Evolutionary conservation across 2,797 vertebrate genomes (phyloP), one percentile per base, ranked within the genome.

Genomic region (Menidia menidia): DNA sequence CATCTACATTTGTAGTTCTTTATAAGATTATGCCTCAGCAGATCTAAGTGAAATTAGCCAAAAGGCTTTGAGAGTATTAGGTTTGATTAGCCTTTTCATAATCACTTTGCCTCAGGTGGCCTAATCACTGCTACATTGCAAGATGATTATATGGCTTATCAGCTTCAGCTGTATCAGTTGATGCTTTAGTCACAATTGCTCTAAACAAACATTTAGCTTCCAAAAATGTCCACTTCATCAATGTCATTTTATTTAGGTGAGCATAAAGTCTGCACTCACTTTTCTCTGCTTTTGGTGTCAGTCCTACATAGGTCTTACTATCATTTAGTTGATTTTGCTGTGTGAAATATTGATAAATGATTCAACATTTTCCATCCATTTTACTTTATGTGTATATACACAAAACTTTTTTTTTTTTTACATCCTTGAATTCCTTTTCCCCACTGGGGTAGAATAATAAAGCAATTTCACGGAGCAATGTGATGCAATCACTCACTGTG

Each of bases 61-160:
- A 71, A 85, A 82, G 75, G 77, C 73, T 79, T 71, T 76, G 55
- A 61, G 71, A 75, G 67, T 70, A 81, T 84, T 83, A 74, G 33
- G 44, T 85, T 86, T 80, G 73, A 78, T 78, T 85, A 82, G 69
- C 72, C 58, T 71, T 80, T 70, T 75, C 78, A 69, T 86, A 82
- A 89, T 90, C 81, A 77, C 71, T 71, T 74, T 78, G 81, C 79
- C 77, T 81, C 74, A 72, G 85, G 81, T 86, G 80, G 82, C 69
- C 78, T 83, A 83, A 87, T 83, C 75, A 77, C 66, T 62, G 70
- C n/a, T 81, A 58, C 73, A 71, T 69, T 86, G 64, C 59, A 51
- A 68, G 70, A 80, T 87, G 82, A 81, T 76, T 67, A 71, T 50
- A 59, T 65, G 68, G 68, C 72, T 79, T 87, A 77, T 85, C 75